A percentile compares a stretch with the other conserved stretches of the same genome.
Evolutionary conservation across 2,888 invertebrate species (phyloP).

Genomic region (Trissoscelio sp.): DNA sequence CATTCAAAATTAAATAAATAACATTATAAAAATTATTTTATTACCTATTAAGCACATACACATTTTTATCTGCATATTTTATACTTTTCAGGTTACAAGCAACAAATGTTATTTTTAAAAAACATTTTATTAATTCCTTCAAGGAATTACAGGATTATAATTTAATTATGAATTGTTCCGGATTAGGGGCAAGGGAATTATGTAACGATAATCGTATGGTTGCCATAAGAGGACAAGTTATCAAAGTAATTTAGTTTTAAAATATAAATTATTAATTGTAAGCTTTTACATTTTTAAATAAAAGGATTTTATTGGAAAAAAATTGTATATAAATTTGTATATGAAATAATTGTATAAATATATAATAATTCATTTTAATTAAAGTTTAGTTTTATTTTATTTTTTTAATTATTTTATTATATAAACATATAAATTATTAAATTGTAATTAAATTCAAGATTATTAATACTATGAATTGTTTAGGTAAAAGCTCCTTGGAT

Average conservation of each 20-base stretch:
- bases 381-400: too few relatives aligned
- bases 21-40: too few relatives aligned
- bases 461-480: too few relatives aligned
- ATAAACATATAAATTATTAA: too few relatives aligned
- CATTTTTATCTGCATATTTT: slow-evolving; percentile 28
- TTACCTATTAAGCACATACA: too few relatives aligned
- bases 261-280: not conserved
- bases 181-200: slow-evolving; percentile 91
- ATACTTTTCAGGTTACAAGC: slow-evolving; percentile 85
- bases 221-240: slow-evolving; percentile 93
- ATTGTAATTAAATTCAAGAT: too few relatives aligned
- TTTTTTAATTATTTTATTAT: too few relatives aligned
- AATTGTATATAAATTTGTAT: too few relatives aligned
- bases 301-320: too few relatives aligned
- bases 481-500: slow-evolving; percentile 94
- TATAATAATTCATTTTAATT: too few relatives aligned
- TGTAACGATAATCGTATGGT: slow-evolving; percentile 90
- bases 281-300: not conserved
- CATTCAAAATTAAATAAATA: too few relatives aligned
- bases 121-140: slow-evolving; percentile 86
- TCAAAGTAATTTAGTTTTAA: slow-evolving; percentile 85
- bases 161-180: slow-evolving; percentile 93
- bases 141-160: slow-evolving; percentile 87
- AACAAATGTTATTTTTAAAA: slow-evolving; percentile 87
- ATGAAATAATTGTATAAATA: too few relatives aligned